Conservation (phyloP, 1,140 invertebrate genomes). For the Lethrus apterus region DNA sequence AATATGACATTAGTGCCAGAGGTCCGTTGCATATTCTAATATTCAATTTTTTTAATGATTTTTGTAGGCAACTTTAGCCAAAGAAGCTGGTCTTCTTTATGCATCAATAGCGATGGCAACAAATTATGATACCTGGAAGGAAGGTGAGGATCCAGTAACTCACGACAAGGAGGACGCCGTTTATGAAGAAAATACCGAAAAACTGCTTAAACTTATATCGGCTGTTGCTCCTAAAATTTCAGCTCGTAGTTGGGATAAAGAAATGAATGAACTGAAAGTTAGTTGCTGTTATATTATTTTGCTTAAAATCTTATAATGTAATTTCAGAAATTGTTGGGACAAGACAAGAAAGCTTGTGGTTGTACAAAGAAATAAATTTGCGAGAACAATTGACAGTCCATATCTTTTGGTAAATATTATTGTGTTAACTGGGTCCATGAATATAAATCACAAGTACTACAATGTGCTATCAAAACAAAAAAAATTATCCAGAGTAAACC, state of each 20-base stretch:
- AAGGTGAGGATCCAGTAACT: conserved; percentile 59
- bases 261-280: conserved; percentile 5
- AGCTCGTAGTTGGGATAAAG: conserved; percentile 53
- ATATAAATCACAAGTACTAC: too few species aligned
- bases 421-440: too few species aligned
- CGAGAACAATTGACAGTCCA: too few species aligned
- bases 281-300: too few species aligned
- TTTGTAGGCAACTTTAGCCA: conserved; percentile 79
- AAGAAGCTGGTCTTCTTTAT: conserved; percentile 93
- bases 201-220: conserved; percentile 59
- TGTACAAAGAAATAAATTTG: too few species aligned
- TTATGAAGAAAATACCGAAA: conserved; percentile 66
- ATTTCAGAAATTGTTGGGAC: too few species aligned
- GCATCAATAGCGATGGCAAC: conserved; percentile 87
- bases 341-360: too few species aligned
- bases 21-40: conserved; percentile 46
- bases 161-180: conserved; percentile 60
- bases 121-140: conserved; percentile 96
- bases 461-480: too few species aligned
- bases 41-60: neutral
- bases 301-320: too few species aligned
- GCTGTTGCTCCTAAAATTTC: conserved; percentile 60
- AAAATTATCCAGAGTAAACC: too few species aligned
- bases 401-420: too few species aligned
- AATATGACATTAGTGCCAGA: conserved; percentile 98